Base-by-base conservation (phyloP, 2,113 vertebrate genomes). In the Paramormyrops kingsleyae region DNA sequence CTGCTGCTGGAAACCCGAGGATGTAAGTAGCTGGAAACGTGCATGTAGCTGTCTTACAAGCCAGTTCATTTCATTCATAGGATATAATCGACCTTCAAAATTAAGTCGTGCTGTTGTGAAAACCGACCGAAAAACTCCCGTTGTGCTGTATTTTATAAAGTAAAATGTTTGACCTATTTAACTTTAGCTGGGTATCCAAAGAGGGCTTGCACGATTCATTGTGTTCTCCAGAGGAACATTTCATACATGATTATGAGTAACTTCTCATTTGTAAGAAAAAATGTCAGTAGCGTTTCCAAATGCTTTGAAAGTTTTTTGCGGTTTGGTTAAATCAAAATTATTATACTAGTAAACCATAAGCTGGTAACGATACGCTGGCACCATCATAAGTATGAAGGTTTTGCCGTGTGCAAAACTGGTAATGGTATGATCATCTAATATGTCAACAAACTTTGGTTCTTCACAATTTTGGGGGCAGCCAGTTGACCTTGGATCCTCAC, bases 1-100 rank as follows among this genome's bases (percentile, higher is more conserved):
- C 94, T 0, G 97, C 97, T 0, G 91, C 92, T 24, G 94, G 47
- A 98, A 98, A 84, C 97, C 97, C 0, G 95, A 94, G 62, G 96
- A 97, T 49, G 98, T 97, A 91, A 97, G 97, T 94, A 3, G n/a
- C 15, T 52, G n/a, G 50, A 70, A 50, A 2, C 39, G 19, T 1
- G 31, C 12, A 49, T 83, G 21, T 24, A 31, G 47, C 10, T 42
- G 53, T 21, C 53, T 56, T 56, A 21, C 0, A 5, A 56, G 19
- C 53, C 21, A 59, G 53, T 24, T 7, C 19, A 24, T 24, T 24
- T 59, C 19, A 59, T 8, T 6, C 5, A 6, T 59, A 21, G 21
- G 24, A 31, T n/a, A 12, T 70, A 31, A 70, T 10, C 19, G 62
- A 9, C 62, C 27, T 70, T 31, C 24, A 83, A 77, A 39, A 44